Evolutionary conservation across 2,797 vertebrate genomes (phyloP).

Genomic region (Acropternis orthonyx): DNA sequence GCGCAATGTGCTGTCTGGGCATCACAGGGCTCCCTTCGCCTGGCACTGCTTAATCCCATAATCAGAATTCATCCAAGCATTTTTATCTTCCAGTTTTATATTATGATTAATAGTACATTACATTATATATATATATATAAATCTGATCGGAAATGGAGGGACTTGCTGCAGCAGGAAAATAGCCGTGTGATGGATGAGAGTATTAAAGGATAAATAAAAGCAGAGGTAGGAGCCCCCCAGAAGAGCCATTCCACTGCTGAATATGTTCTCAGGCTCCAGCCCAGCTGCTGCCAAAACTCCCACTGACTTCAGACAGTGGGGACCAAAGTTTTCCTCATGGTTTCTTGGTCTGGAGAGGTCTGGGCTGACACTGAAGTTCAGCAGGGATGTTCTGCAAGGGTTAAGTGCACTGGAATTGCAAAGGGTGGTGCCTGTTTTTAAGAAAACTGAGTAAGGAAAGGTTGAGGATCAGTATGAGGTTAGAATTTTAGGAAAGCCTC

Average conservation of each 20-base stretch:
- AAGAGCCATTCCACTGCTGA: not conserved
- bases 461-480: rapidly evolving
- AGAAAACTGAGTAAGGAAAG: rapidly evolving
- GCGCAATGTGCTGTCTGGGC: not conserved
- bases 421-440: rapidly evolving
- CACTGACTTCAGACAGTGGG: not conserved
- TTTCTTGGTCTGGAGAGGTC: not conserved
- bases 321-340: not conserved
- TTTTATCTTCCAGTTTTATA: not conserved
- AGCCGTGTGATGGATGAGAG: not conserved
- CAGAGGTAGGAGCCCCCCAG: not conserved
- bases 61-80: conserved; percentile 17
- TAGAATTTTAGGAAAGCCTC: not conserved
- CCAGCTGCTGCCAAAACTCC: not conserved
- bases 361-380: not conserved
- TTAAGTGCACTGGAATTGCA: rapidly evolving
- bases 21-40: not conserved
- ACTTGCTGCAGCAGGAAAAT: not conserved
- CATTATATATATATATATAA: not conserved
- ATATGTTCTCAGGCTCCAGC: not conserved
- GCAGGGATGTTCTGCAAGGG: rapidly evolving
- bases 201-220: not conserved
- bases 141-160: conserved; percentile 5
- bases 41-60: not conserved
- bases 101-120: not conserved